Evolutionary conservation across 2,797 vertebrate genomes (phyloP).

Genomic region (Rallus crepitans): DNA sequence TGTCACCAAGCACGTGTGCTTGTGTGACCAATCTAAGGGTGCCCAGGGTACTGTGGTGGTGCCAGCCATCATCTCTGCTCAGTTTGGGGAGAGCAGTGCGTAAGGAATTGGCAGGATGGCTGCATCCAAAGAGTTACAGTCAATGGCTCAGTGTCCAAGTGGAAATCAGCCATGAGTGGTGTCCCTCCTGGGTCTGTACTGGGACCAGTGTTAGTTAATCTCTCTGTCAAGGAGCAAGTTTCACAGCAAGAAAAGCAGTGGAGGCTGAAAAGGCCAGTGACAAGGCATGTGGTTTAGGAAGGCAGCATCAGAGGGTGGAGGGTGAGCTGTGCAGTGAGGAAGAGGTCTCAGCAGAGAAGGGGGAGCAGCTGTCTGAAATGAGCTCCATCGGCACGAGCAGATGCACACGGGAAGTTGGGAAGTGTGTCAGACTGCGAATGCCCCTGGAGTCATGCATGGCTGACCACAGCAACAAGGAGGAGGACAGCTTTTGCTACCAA

Average conservation of each 20-base stretch:
- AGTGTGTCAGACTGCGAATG: background rate
- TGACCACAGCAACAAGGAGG: background rate
- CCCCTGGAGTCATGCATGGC: background rate
- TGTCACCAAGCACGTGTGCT: background rate
- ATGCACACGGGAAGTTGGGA: background rate
- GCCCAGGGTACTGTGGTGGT: rapidly evolving
- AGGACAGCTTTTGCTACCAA: background rate
- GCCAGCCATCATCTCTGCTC: background rate
- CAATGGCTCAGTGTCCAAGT: background rate
- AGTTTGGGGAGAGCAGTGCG: background rate
- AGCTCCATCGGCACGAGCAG: background rate
- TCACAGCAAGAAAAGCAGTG: background rate
- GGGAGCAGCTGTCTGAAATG: background rate
- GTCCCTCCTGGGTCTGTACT: background rate
- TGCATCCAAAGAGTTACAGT: background rate
- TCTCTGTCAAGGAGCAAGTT: background rate
- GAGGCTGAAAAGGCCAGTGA: background rate
- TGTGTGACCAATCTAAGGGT: rapidly evolving
- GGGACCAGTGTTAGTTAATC: background rate
- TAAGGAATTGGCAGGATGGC: background rate
- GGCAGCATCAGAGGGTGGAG: background rate
- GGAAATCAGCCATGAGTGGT: background rate
- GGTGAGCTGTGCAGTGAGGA: background rate
- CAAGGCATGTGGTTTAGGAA: background rate
- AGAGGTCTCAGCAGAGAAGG: background rate